phyloP scores from a whole-genome alignment of 1,140 invertebrate species.

The Bicyclus anynana region DNA sequence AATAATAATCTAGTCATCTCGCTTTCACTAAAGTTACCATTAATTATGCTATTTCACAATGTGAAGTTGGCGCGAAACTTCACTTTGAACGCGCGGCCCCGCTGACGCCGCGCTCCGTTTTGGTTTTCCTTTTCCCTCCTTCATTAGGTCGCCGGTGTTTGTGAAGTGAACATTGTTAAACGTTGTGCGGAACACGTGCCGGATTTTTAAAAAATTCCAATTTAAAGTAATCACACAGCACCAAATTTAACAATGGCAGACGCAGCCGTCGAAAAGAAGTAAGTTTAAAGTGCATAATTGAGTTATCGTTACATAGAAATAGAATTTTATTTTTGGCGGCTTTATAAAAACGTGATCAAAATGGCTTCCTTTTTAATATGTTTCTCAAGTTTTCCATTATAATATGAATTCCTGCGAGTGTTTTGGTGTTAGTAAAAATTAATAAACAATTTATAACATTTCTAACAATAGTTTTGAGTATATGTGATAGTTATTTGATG shows the following conservation, averaged over 20 bases:
- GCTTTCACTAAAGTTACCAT: constrained; percentile 17
- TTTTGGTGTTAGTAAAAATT: not conserved
- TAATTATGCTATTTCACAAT: constrained; percentile 37
- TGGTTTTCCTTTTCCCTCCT: constrained; percentile 68
- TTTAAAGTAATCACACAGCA: constrained; percentile 42
- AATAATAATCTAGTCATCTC: constrained; percentile 38
- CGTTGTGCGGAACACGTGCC: constrained; percentile 65
- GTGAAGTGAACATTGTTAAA: constrained; percentile 68
- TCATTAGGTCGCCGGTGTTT: constrained; percentile 73
- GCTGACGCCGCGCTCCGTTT: constrained; percentile 54
- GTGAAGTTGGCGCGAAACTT: constrained; percentile 55
- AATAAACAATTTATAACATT: constrained; percentile 2
- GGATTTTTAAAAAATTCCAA: constrained; percentile 41
- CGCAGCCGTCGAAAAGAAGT: constrained; percentile 74
- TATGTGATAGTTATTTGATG: constrained; percentile 36
- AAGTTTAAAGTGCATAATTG: constrained; percentile 40
- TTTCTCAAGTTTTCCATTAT: constrained; percentile 16
- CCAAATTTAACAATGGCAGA: constrained; percentile 68
- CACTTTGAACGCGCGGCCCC: constrained; percentile 43
- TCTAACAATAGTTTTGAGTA: constrained; percentile 19
- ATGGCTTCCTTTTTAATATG: constrained; percentile 66
- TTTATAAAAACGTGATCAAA: constrained; percentile 69
- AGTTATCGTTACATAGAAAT: constrained; percentile 4
- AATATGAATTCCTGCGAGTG: not conserved
- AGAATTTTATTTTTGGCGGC: constrained; percentile 54